phyloP scores from a whole-genome alignment of 2,888 invertebrate species.

The Plebejus melissa region DNA sequence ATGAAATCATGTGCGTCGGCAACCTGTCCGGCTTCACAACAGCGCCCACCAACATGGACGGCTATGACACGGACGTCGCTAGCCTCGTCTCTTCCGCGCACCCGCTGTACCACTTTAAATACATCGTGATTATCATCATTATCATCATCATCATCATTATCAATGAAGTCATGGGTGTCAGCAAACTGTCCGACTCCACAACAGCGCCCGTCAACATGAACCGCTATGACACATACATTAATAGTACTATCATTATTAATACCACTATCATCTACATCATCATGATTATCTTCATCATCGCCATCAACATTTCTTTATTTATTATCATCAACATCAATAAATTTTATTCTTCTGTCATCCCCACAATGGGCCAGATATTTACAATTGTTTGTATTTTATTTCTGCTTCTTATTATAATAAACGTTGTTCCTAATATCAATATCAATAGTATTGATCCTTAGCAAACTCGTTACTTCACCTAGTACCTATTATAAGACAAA shows the following conservation, averaged over 20 bases:
- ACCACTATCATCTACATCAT: slow-evolving; percentile 76
- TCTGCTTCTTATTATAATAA: no score
- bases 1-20: slow-evolving; percentile 81
- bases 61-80: slow-evolving; percentile 84
- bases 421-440: neutral
- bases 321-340: no score
- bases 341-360: no score
- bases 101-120: slow-evolving; percentile 87
- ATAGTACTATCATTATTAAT: no score
- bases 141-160: neutral
- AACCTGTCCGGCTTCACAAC: slow-evolving; percentile 89
- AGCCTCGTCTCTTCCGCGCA: slow-evolving; percentile 85
- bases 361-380: no score
- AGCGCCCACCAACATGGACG: slow-evolving; percentile 83
- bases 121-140: neutral
- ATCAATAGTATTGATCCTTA: neutral
- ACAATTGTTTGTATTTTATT: no score
- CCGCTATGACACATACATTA: slow-evolving; percentile 82
- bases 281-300: neutral
- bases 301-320: no score
- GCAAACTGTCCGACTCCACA: slow-evolving; percentile 88
- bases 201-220: slow-evolving; percentile 85
- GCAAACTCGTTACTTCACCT: neutral
- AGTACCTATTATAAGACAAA: neutral
- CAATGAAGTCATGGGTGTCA: slow-evolving; percentile 78